These are phyloP conservation scores for Melopsittacus undulatus DNA, from an alignment of 2,797 vertebrate genomes.

Conservation along the genomic window DNA sequence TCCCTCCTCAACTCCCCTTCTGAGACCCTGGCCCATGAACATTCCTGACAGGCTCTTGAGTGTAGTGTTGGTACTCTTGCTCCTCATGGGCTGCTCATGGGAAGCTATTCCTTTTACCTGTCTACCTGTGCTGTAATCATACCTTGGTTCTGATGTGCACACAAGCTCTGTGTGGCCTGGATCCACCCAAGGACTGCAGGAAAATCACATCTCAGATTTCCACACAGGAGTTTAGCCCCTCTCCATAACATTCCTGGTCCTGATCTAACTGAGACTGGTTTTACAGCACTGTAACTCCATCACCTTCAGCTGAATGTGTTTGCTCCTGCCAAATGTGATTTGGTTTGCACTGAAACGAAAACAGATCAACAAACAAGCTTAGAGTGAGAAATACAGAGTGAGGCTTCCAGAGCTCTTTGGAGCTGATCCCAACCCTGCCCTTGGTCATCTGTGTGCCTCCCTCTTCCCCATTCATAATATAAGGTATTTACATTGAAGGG, in stretches of 20 bases:
- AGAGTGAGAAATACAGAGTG: neutral
- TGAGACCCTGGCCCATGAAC: neutral
- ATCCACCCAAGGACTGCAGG: conserved; percentile 22
- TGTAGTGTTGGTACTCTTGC: neutral
- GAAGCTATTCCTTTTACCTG: neutral
- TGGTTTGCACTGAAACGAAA: conserved; percentile 33
- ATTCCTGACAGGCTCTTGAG: neutral
- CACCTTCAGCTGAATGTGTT: neutral
- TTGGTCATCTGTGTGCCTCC: neutral
- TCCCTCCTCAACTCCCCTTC: neutral
- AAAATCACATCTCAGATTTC: neutral
- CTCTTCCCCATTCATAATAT: neutral
- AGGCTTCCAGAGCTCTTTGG: neutral
- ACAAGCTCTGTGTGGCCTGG: neutral
- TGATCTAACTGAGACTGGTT: conserved; percentile 15
- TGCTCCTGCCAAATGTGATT: neutral
- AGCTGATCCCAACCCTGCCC: neutral
- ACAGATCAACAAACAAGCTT: neutral
- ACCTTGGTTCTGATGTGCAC: neutral
- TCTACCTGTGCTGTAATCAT: neutral
- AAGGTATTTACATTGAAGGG: neutral
- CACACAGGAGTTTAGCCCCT: conserved; percentile 7
- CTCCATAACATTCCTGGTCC: neutral
- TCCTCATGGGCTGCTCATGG: neutral
- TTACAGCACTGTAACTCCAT: neutral